Conservation (phyloP, 53 echinoderm and acorn worm species). For the Patiria pectinifera region DNA sequence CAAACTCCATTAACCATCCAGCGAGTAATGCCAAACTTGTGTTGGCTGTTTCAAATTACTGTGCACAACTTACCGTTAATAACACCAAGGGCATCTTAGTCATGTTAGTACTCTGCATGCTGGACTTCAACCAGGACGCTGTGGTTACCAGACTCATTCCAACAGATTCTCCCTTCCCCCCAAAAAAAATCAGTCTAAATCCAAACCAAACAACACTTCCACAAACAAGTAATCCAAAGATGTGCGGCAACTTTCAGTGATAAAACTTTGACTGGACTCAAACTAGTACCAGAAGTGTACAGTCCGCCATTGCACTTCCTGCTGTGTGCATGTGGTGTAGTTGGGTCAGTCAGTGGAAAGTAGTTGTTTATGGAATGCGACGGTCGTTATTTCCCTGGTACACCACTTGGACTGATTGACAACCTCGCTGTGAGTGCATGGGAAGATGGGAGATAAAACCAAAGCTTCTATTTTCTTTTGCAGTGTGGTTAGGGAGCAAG, state of each 20-base stretch:
- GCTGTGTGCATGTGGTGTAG: conserved; percentile 5
- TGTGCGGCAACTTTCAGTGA: neutral
- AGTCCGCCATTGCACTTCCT: conserved; percentile 20
- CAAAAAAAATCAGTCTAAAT: neutral
- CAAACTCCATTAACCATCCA: too few species aligned
- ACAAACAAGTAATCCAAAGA: neutral
- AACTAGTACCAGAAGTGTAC: neutral
- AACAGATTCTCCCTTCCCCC: neutral
- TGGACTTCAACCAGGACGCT: conserved; percentile 46
- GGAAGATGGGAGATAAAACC: neutral
- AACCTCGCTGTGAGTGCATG: neutral
- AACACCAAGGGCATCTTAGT: conserved; percentile 53
- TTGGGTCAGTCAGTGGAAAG: conserved; percentile 4
- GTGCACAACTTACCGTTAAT: conserved; percentile 36
- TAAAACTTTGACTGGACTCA: neutral
- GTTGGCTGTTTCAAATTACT: neutral
- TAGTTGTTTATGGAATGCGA: neutral
- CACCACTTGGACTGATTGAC: neutral
- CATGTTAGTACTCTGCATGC: too few species aligned
- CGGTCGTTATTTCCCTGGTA: neutral
- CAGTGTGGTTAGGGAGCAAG: neutral
- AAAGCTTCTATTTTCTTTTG: neutral
- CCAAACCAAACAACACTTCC: neutral
- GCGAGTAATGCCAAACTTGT: too few species aligned
- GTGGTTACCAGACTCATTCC: conserved; percentile 47